phyloP scores from a whole-genome alignment of 2,797 vertebrate genomes.

The Eleutherodactylus coqui region DNA sequence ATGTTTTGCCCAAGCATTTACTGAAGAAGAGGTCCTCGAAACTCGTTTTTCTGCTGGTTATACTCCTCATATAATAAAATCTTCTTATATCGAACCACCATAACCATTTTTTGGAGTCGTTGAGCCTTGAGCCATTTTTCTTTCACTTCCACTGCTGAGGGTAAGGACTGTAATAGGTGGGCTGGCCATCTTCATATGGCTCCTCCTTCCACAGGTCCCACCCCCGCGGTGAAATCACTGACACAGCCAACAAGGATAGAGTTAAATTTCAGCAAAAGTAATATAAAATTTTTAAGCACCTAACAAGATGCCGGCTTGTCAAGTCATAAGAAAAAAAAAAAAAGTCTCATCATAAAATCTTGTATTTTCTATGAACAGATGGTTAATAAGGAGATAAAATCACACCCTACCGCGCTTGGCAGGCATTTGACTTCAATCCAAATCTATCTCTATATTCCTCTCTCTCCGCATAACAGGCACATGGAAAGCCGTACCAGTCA shows the following conservation, averaged over 20 bases:
- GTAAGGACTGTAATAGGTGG: not conserved
- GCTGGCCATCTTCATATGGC: not conserved
- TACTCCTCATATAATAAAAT: too few species aligned
- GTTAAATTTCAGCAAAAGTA: not conserved
- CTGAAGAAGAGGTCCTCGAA: too few species aligned
- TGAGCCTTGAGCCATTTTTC: too few species aligned
- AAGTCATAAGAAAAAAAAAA: constrained; percentile 1
- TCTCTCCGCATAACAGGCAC: constrained; percentile 36
- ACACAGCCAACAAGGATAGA: not conserved
- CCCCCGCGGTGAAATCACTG: not conserved
- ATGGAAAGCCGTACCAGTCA: constrained; percentile 26
- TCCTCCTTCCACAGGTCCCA: not conserved
- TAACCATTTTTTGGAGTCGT: not conserved
- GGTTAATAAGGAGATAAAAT: constrained; percentile 43
- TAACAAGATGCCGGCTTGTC: constrained; percentile 11
- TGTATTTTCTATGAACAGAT: constrained; percentile 36
- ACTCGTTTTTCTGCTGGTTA: too few species aligned
- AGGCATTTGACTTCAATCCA: constrained; percentile 45
- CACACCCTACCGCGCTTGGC: constrained; percentile 21
- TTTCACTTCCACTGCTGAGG: not conserved
- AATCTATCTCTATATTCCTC: constrained; percentile 31
- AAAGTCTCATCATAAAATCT: constrained; percentile 2
- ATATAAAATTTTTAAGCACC: not conserved
- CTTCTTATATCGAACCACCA: too few species aligned
- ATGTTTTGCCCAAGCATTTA: too few species aligned